Conservation (phyloP, 64 coral and sea anemone genomes). For the Actinia tenebrosa region DNA sequence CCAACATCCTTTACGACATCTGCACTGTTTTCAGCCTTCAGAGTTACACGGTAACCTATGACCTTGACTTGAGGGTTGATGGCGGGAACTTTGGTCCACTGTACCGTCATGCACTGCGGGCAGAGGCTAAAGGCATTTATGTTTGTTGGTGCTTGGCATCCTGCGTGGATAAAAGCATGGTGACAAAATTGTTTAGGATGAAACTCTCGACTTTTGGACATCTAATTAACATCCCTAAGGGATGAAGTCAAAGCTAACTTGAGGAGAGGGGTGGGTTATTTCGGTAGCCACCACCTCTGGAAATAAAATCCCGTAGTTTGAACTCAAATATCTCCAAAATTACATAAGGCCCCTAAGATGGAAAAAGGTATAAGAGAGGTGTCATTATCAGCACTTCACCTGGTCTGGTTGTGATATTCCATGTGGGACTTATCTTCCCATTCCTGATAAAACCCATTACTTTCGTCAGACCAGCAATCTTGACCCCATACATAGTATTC, state of each 20-base stretch:
- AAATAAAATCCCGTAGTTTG: too few relatives aligned
- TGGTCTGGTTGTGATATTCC: slow-evolving; percentile 61
- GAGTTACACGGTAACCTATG: slow-evolving; percentile 31
- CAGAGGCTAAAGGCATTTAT: slow-evolving; percentile 31
- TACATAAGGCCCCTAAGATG: too few relatives aligned
- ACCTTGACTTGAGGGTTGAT: neutral
- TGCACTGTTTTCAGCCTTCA: neutral
- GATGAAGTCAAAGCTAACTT: too few relatives aligned
- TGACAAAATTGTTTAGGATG: too few relatives aligned
- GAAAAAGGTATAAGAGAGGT: too few relatives aligned
- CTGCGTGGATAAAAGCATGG: neutral
- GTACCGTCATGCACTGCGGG: slow-evolving; percentile 43
- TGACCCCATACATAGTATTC: slow-evolving; percentile 71
- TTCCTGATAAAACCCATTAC: slow-evolving; percentile 55
- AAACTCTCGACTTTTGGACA: too few relatives aligned
- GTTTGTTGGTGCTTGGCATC: slow-evolving; percentile 37
- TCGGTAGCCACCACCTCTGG: too few relatives aligned
- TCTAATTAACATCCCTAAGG: too few relatives aligned
- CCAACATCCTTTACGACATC: slow-evolving; percentile 12
- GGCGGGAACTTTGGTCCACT: slow-evolving; percentile 36
- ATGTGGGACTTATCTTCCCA: slow-evolving; percentile 45
- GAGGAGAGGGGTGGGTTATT: too few relatives aligned
- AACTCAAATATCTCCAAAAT: too few relatives aligned
- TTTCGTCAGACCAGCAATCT: slow-evolving; percentile 58
- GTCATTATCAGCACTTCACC: slow-evolving; percentile 22